These are phyloP conservation scores for Pasiphila rectangulata DNA, from an alignment of 2,888 invertebrate species.

Conservation along the genomic window DNA sequence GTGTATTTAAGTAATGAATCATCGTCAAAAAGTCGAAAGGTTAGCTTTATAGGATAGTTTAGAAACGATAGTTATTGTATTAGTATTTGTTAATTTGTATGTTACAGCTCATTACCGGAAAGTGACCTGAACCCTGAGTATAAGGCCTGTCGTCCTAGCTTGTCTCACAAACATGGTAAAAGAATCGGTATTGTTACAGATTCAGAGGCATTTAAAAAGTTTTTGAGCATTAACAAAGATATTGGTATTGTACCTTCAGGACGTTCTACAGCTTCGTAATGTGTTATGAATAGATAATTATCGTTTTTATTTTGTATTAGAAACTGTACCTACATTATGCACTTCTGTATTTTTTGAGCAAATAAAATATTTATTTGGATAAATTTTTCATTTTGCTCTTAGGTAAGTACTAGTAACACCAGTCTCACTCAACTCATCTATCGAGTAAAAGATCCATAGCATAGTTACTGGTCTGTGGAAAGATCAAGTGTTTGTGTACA, in stretches of 20 bases:
- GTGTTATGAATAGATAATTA: background rate
- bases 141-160: background rate
- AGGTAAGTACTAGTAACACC: no score
- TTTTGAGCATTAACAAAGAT: slow-evolving; percentile 50
- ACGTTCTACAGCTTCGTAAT: slow-evolving; percentile 2
- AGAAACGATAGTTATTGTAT: background rate
- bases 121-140: slow-evolving; percentile 1
- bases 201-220: slow-evolving; percentile 60
- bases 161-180: slow-evolving; percentile 32
- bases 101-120: slow-evolving; percentile 22
- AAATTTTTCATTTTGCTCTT: no score
- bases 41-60: no score
- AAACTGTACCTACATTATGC: no score
- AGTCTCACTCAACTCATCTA: no score
- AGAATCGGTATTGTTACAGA: slow-evolving; percentile 61
- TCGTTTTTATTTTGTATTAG: background rate
- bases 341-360: no score
- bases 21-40: no score
- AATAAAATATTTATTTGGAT: no score
- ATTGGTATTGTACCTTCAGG: slow-evolving; percentile 35
- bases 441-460: no score
- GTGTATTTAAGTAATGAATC: no score
- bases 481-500: no score
- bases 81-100: background rate
- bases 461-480: no score